Evolutionary conservation across 2,797 vertebrate species (phyloP), one percentile per base, ranked within the genome.

Genomic region (Sciurus vulgaris): DNA sequence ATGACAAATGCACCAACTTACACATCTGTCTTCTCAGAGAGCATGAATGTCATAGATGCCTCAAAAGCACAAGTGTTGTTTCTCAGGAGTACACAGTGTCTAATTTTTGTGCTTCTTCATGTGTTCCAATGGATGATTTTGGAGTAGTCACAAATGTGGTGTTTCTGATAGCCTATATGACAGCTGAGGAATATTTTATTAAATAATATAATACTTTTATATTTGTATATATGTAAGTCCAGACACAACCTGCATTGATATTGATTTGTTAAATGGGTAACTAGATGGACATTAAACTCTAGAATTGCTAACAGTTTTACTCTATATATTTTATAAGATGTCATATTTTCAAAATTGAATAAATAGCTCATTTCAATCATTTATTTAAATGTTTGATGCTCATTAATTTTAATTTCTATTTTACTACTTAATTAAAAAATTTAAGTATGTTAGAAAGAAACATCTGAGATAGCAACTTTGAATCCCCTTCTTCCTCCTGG

Each of bases 341-440:
- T 92, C 70, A 35, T 33, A 76, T 56, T 86, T 78, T 7, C 7
- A 74, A 93, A 93, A 17, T 24, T 20, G 30, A 87, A 22, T 74
- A 61, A 49, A 22, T 14, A 70, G 63, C 2, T 51, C 47, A 78
- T 74, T 84, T 77, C 10, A 63, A 13, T 78, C 78, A 63, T 88
- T 54, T 81, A 90, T 81, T 88, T 65, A 67, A 83, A 84, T 38
- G 35, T 87, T 89, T 76, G 9, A 47, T 76, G 51, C 0, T 86
- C 59, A 73, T 78, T 26, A 77, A 95, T 93, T 93, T 89, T 91
- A 35, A 81, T 89, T 81, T 85, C 61, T 91, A 77, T 76, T 93
- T 83, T 93, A 13, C 17, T 14, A 54, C 72, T 92, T 65, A 41
- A 70, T 84, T 51, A 4, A 38, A n/a, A 79, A 67, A 2, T 73